These are phyloP conservation scores for Andrena minutula DNA, from an alignment of 2,888 invertebrate species.

Conservation along the genomic window DNA sequence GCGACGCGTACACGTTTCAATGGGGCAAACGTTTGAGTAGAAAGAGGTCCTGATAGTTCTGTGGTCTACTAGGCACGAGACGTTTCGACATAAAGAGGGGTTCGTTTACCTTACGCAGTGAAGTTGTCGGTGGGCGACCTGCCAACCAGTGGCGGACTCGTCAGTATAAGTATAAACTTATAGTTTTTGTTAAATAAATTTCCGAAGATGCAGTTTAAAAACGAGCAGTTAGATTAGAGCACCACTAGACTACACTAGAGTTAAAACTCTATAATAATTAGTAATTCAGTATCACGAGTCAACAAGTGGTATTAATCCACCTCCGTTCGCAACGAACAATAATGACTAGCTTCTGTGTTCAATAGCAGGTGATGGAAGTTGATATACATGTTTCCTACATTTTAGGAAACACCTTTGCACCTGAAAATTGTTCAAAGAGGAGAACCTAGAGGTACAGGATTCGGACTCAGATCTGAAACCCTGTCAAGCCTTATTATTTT, in stretches of 20 bases:
- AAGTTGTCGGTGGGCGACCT: neutral
- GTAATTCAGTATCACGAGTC: neutral
- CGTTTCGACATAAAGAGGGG: neutral
- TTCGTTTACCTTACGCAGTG: slow-evolving; percentile 3
- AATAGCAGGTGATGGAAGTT: neutral
- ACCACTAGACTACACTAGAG: too few species aligned
- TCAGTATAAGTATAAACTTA: too few species aligned
- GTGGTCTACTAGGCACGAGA: neutral
- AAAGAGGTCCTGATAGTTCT: neutral
- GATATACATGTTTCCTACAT: neutral
- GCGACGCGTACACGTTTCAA: slow-evolving; percentile 21
- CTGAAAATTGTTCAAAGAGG: neutral
- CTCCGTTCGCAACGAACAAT: neutral
- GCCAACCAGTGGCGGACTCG: too few species aligned
- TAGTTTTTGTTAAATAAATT: too few species aligned
- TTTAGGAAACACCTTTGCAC: neutral
- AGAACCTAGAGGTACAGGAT: neutral
- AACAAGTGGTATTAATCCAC: too few species aligned
- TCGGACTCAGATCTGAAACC: neutral
- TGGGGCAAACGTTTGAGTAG: slow-evolving; percentile 6
- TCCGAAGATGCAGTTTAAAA: too few species aligned
- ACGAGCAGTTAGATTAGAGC: too few species aligned
- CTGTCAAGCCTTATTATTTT: neutral
- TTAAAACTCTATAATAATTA: neutral
- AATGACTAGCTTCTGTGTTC: slow-evolving; percentile 4